Conservation (phyloP, 2,888 invertebrate species). For the Cataglyphis altisquamis region DNA sequence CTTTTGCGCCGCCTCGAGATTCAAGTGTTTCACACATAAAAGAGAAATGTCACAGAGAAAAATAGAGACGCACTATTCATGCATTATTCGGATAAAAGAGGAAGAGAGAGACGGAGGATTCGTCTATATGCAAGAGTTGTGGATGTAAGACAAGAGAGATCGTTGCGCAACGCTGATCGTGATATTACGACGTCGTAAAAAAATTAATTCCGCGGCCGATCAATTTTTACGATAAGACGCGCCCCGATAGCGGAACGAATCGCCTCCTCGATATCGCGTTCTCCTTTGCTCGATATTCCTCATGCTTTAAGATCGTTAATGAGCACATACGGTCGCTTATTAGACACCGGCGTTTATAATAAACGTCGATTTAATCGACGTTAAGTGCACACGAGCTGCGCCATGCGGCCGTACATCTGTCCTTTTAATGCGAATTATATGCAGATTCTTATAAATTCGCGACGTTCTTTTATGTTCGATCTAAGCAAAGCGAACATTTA, state of each 20-base stretch:
- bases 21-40: background rate
- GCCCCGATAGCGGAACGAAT: constrained; percentile 53
- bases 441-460: constrained; percentile 1
- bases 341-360: constrained; percentile 64
- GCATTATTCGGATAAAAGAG: background rate
- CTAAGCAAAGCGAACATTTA: background rate
- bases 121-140: background rate
- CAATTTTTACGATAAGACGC: constrained; percentile 36
- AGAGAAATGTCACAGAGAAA: background rate
- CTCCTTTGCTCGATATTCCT: constrained; percentile 60
- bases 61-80: background rate
- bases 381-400: constrained; percentile 42
- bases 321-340: constrained; percentile 67
- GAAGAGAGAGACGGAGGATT: background rate
- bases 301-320: constrained; percentile 59
- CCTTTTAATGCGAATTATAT: constrained; percentile 17
- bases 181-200: constrained; percentile 45
- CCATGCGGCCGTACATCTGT: constrained; percentile 42
- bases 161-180: constrained; percentile 27
- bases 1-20: background rate
- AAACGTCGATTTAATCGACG: constrained; percentile 65
- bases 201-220: constrained; percentile 38
- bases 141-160: background rate
- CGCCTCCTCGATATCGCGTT: constrained; percentile 21
- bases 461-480: background rate